Evolutionary conservation across 2,888 invertebrate genomes (phyloP).

Genomic region (Euzetes globulus): DNA sequence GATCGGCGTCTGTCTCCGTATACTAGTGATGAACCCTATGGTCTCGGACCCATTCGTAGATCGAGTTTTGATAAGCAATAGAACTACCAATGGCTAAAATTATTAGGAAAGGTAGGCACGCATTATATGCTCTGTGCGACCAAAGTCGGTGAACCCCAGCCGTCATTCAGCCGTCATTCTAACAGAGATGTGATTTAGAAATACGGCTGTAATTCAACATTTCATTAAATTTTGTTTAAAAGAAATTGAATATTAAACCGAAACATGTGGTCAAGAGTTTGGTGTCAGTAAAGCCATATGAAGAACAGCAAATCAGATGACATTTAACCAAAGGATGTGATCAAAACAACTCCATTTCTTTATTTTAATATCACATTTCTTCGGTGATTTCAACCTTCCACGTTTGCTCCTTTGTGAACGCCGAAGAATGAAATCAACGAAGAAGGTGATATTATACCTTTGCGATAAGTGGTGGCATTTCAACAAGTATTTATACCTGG

Average conservation of each 20-base stretch:
- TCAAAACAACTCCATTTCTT: constrained; percentile 32
- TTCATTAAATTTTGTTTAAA: background rate
- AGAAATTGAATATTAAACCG: constrained; percentile 35
- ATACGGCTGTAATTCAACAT: constrained; percentile 59
- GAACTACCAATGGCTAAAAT: constrained; percentile 73
- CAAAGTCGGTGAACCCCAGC: constrained; percentile 93
- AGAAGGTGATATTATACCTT: no score
- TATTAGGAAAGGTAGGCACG: constrained; percentile 70
- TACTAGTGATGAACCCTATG: constrained; percentile 49
- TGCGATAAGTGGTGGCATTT: no score
- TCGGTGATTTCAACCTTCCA: background rate
- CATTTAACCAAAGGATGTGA: constrained; percentile 41
- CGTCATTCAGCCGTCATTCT: constrained; percentile 87
- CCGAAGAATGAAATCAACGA: no score
- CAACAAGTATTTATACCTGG: no score
- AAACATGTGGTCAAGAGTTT: constrained; percentile 40
- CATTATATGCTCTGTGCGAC: constrained; percentile 82
- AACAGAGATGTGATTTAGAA: constrained; percentile 60
- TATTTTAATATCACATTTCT: background rate
- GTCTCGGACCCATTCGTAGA: constrained; percentile 48
- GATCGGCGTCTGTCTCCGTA: constrained; percentile 48
- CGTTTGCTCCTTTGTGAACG: background rate
- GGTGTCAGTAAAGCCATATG: constrained; percentile 39
- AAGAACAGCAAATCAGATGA: constrained; percentile 39
- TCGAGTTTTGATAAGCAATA: constrained; percentile 65